Evolutionary conservation across 2,797 vertebrate genomes (phyloP).

Genomic region (Rhynchonycteris naso): DNA sequence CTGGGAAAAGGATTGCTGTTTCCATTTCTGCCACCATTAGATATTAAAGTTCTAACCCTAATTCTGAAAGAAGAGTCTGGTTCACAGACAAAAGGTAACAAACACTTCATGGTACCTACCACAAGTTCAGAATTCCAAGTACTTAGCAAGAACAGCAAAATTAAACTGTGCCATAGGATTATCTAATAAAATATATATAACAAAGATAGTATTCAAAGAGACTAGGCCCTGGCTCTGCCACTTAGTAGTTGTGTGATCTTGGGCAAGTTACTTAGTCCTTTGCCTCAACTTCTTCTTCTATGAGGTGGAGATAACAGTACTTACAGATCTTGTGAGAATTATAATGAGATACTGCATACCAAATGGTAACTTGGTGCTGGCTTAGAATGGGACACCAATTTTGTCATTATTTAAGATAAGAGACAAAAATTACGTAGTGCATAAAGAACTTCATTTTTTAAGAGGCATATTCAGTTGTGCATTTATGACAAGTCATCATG

Average conservation of each 20-base stretch:
- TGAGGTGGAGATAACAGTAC: neutral
- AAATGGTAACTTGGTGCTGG: neutral
- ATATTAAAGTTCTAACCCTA: neutral
- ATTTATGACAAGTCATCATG: conserved; percentile 50
- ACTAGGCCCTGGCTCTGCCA: neutral
- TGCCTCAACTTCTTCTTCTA: neutral
- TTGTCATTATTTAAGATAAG: neutral
- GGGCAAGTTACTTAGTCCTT: neutral
- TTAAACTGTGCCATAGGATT: neutral
- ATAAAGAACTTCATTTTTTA: conserved; percentile 27
- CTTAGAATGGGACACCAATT: neutral
- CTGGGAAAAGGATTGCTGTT: neutral
- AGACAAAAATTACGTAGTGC: conserved; percentile 8
- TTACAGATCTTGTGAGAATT: neutral
- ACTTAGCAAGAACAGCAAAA: conserved; percentile 29
- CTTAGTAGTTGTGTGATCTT: neutral
- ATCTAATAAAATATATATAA: neutral
- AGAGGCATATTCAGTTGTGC: neutral
- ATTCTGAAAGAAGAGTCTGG: neutral
- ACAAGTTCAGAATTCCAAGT: neutral
- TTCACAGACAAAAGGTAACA: neutral
- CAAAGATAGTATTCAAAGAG: neutral
- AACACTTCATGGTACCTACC: neutral
- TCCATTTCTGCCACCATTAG: neutral
- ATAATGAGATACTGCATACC: neutral